Base-by-base conservation (phyloP, 1,140 invertebrate species). In the Zaprionus camerounensis region DNA sequence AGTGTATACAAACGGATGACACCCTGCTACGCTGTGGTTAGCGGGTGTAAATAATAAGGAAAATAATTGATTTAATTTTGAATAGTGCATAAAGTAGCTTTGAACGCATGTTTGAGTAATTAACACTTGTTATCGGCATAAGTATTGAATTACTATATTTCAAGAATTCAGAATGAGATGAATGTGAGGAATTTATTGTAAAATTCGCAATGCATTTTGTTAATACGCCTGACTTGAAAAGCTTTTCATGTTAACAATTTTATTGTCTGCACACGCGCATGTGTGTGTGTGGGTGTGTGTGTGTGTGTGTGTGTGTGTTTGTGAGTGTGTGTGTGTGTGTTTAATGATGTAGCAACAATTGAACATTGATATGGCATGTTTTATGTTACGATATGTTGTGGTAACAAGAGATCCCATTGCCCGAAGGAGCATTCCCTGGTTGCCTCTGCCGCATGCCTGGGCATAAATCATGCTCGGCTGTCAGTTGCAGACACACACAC, bases 401-500 rank as follows among this genome's bases (percentile, higher is more conserved):
- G 38, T 62, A 38, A 51, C 41, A 34, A 34, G 31, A 34, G 41
- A 24, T 62, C 34, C 36, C 36, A n/a, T 22, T 38, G 44, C 57
- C 44, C 58, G 20, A 24, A 71, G 69, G 62, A 31, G 49, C 28
- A 31, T 49, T 41, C 34, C 28, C 61, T 56, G 15, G 64, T 59
- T 64, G 66, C 9, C 31, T 34, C 31, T 34, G 9, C 9, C 9
- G 9, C 31, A 2, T 34, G 31, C 55, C 46, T 15, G 44, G 28
- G 55, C 55, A 78, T 78, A 78, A 78, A 78, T 78, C 76, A 78
- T 71, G 58, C 34, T 56, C 55, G 62, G 24, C 26, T 62, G 59
- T 53, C 61, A 51, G 7, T 15, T 41, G 55, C 46, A 61, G 38
- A 31, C 28, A 31, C 28, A 31, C 28, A 7, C 28, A 41, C 38